Conservation (phyloP, 2,113 vertebrate species). For the Xiphias gladius region DNA sequence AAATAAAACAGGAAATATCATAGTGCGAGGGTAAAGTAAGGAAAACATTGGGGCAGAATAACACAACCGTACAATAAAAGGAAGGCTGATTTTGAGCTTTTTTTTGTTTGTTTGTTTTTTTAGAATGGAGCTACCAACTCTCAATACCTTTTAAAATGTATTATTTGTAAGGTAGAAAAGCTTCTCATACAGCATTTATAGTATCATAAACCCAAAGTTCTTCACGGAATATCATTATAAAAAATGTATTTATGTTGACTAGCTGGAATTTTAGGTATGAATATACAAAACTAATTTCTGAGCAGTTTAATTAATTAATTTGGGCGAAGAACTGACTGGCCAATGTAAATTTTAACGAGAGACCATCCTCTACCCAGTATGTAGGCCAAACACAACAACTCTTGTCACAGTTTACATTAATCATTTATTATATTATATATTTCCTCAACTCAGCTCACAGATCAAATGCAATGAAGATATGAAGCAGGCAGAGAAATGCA, state of each 20-base stretch:
- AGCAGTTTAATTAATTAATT: too few species aligned
- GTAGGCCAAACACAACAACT: neutral
- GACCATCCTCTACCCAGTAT: neutral
- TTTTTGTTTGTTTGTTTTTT: neutral
- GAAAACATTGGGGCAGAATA: slow-evolving; percentile 20
- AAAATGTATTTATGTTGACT: neutral
- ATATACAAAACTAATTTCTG: neutral
- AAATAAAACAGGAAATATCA: neutral
- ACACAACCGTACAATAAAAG: slow-evolving; percentile 34
- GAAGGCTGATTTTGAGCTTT: neutral
- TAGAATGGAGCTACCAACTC: neutral
- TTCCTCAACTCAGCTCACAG: neutral
- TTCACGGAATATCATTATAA: neutral
- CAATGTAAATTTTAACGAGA: too few species aligned
- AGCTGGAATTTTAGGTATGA: neutral
- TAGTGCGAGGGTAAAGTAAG: neutral
- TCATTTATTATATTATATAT: neutral
- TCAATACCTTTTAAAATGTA: neutral
- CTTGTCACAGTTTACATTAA: neutral
- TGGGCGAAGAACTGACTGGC: too few species aligned
- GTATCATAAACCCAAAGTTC: neutral
- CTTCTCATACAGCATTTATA: neutral
- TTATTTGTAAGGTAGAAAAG: neutral
- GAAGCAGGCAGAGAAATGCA: slow-evolving; percentile 2
- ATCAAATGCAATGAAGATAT: slow-evolving; percentile 6